Percentiles rank a stretch among this genome's conserved stretches.
phyloP scores from a whole-genome alignment of 1,140 invertebrate genomes.

The Drosophila punjabiensis region DNA sequence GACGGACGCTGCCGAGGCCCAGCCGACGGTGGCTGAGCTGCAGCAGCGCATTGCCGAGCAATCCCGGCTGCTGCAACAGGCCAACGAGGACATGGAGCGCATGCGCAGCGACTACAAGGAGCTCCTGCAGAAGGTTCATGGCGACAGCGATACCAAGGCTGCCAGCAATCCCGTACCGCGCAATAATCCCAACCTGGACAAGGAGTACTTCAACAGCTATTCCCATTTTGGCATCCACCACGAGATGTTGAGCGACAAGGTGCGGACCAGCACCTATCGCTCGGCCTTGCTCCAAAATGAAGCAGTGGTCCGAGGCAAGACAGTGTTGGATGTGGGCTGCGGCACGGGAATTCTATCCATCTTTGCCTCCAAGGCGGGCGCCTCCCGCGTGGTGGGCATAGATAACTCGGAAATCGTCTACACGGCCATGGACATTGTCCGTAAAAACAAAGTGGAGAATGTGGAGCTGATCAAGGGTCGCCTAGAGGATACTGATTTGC shows the following conservation, averaged over 20 bases:
- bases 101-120: slow-evolving; percentile 88
- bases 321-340: slow-evolving; percentile 97
- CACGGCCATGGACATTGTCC: slow-evolving; percentile 93
- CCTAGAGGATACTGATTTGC: slow-evolving; percentile 94
- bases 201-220: slow-evolving; percentile 97
- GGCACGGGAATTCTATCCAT: slow-evolving; percentile 98
- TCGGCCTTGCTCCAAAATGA: slow-evolving; percentile 96
- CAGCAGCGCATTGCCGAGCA: slow-evolving; percentile 53
- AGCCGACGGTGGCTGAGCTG: slow-evolving; percentile 31
- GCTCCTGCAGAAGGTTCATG: slow-evolving; percentile 84
- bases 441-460: slow-evolving; percentile 89
- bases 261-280: slow-evolving; percentile 96
- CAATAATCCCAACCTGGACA: slow-evolving; percentile 87
- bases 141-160: slow-evolving; percentile 57
- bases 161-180: slow-evolving; percentile 48
- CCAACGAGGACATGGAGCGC: slow-evolving; percentile 88
- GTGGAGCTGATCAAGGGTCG: slow-evolving; percentile 91
- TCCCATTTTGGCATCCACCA: slow-evolving; percentile 99
- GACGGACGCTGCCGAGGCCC: background rate
- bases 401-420: slow-evolving; percentile 95
- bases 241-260: slow-evolving; percentile 93
- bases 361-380: slow-evolving; percentile 97
- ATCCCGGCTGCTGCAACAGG: slow-evolving; percentile 86
- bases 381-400: slow-evolving; percentile 95
- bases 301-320: slow-evolving; percentile 90